A percentile compares a stretch with the other conserved stretches of the same genome.
phyloP scores from a whole-genome alignment of 1,140 invertebrate species.

The Zophobas morio region DNA sequence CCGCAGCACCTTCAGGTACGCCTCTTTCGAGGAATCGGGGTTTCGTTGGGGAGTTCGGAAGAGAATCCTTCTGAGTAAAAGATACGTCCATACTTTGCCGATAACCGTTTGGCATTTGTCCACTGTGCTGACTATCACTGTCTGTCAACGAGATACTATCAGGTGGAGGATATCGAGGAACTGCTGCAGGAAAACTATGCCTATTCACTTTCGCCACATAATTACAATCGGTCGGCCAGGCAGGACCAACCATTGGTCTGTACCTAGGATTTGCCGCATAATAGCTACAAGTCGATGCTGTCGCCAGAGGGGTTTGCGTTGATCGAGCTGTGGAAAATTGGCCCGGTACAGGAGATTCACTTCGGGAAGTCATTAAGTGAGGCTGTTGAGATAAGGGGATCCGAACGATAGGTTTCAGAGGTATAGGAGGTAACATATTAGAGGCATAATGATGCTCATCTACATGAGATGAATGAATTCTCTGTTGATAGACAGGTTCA shows the following conservation, averaged over 20 bases:
- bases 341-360: conserved; percentile 64
- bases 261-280: conserved; percentile 60
- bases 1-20: conserved; percentile 76
- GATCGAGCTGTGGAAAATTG: conserved; percentile 67
- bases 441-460: conserved; percentile 57
- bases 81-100: conserved; percentile 63
- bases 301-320: conserved; percentile 65
- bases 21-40: conserved; percentile 72
- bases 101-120: conserved; percentile 64
- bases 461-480: conserved; percentile 64
- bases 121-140: conserved; percentile 61
- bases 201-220: conserved; percentile 62
- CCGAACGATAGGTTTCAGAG: conserved; percentile 61
- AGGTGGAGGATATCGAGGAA: conserved; percentile 56
- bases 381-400: conserved; percentile 63
- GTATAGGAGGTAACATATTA: conserved; percentile 52
- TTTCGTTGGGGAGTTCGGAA: conserved; percentile 66
- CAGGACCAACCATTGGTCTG: conserved; percentile 57
- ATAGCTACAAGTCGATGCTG: conserved; percentile 60
- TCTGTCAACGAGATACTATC: conserved; percentile 60
- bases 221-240: conserved; percentile 56
- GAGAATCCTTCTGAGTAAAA: conserved; percentile 66
- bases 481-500: conserved; percentile 65
- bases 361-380: conserved; percentile 61
- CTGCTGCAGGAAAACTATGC: conserved; percentile 62